Percentiles rank a stretch among this genome's conserved stretches.
phyloP scores from a whole-genome alignment of 2,888 invertebrate genomes.

The Andrena marginata region DNA sequence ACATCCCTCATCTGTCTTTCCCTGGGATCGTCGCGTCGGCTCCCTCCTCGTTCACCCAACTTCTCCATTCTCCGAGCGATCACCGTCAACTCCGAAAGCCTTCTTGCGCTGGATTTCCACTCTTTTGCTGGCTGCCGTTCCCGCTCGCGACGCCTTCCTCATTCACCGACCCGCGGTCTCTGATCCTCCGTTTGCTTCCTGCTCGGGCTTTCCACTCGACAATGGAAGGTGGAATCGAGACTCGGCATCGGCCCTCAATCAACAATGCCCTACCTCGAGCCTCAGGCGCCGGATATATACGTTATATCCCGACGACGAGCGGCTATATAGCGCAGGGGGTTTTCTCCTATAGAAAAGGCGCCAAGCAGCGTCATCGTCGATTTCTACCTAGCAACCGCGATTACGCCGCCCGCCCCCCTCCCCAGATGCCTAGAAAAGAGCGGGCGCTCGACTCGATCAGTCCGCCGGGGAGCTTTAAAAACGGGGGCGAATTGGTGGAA shows the following conservation, averaged over 20 bases:
- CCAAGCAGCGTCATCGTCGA: constrained; percentile 60
- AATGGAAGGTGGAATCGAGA: constrained; percentile 69
- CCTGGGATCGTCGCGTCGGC: background rate
- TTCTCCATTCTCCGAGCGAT: constrained; percentile 39
- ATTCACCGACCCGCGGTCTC: constrained; percentile 35
- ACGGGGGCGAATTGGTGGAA: constrained; percentile 27
- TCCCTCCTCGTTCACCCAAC: background rate
- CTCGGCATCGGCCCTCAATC: constrained; percentile 73
- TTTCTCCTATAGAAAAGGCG: constrained; percentile 62
- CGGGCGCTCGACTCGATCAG: constrained; percentile 3
- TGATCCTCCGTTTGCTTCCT: constrained; percentile 48
- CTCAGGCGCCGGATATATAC: constrained; percentile 53
- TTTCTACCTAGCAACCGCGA: constrained; percentile 56
- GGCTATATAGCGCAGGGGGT: constrained; percentile 36
- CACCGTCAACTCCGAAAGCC: constrained; percentile 49
- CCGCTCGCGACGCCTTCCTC: background rate
- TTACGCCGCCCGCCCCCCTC: constrained; percentile 30
- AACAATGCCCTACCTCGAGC: constrained; percentile 69
- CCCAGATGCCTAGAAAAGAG: background rate
- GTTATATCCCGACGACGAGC: constrained; percentile 53
- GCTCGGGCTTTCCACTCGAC: constrained; percentile 66
- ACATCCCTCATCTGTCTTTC: constrained; percentile 2
- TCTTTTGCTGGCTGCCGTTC: background rate
- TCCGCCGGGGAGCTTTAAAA: constrained; percentile 2
- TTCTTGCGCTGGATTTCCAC: constrained; percentile 37